phyloP scores from a whole-genome alignment of 2,113 vertebrate species.

The Zosterops lateralis region DNA sequence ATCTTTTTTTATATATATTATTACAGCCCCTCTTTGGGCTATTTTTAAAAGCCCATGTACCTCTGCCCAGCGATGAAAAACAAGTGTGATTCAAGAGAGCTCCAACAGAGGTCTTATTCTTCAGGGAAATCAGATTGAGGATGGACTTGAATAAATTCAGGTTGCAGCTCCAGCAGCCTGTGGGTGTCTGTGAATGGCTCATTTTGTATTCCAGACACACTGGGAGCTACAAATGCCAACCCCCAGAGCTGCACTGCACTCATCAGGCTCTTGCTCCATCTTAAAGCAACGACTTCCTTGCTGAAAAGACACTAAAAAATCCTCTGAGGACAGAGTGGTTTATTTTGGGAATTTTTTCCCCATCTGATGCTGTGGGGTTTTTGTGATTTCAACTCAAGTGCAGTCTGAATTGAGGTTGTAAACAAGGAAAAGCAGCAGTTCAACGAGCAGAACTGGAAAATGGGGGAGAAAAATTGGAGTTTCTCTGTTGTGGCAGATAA shows the following conservation, averaged over 20 bases:
- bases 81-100: constrained; percentile 82
- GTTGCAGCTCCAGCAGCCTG: constrained; percentile 69
- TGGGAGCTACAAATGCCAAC: constrained; percentile 70
- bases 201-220: constrained; percentile 71
- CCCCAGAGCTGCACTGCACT: background rate
- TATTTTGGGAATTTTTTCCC: background rate
- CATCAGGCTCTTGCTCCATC: background rate
- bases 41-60: constrained; percentile 72
- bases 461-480: background rate
- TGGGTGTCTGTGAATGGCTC: constrained; percentile 81
- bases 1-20: background rate
- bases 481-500: constrained; percentile 50
- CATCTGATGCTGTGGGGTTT: background rate
- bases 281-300: background rate
- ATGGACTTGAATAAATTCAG: constrained; percentile 76
- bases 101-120: constrained; percentile 85
- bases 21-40: background rate
- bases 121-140: constrained; percentile 77
- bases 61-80: constrained; percentile 77
- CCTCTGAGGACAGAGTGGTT: background rate
- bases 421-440: background rate
- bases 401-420: background rate
- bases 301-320: background rate
- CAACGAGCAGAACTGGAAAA: background rate
- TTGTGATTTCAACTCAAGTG: background rate